Evolutionary conservation across 2,113 vertebrate genomes (phyloP).

Genomic region (Bombycilla garrulus): DNA sequence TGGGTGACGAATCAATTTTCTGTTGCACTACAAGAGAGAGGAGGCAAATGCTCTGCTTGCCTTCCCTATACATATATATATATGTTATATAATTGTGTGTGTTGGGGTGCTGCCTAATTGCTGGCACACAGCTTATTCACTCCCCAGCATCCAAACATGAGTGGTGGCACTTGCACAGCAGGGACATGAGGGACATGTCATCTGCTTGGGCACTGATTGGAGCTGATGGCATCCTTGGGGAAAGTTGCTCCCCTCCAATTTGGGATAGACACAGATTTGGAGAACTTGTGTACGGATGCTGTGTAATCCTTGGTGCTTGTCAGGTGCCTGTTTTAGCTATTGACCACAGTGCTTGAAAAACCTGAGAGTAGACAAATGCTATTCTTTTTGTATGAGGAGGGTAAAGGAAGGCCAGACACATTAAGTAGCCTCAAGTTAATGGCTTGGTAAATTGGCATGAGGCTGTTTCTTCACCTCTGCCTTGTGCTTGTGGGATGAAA

Average conservation of each 20-base stretch:
- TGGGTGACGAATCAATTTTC: constrained; percentile 63
- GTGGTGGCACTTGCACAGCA: not conserved
- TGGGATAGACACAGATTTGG: not conserved
- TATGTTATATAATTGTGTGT: not conserved
- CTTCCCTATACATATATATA: not conserved
- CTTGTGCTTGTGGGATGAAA: not conserved
- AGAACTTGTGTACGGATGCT: not conserved
- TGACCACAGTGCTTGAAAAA: not conserved
- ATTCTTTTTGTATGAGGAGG: not conserved
- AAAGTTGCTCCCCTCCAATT: not conserved
- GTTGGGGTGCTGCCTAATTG: not conserved
- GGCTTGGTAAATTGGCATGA: not conserved
- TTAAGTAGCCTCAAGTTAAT: constrained; percentile 25
- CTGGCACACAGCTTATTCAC: not conserved
- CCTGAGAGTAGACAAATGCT: constrained; percentile 5
- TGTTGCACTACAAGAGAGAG: not conserved
- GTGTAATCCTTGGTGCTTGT: not conserved
- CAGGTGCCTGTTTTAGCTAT: not conserved
- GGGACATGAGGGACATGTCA: not conserved
- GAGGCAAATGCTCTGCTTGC: not conserved
- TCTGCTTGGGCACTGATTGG: not conserved
- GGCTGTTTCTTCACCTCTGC: not conserved
- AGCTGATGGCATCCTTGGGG: not conserved
- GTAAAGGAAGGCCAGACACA: not conserved
- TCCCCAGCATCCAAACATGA: not conserved